A percentile compares a stretch with the other conserved stretches of the same genome.
Evolutionary conservation across 2,113 vertebrate species (phyloP).

Genomic region (Origma solitaria): DNA sequence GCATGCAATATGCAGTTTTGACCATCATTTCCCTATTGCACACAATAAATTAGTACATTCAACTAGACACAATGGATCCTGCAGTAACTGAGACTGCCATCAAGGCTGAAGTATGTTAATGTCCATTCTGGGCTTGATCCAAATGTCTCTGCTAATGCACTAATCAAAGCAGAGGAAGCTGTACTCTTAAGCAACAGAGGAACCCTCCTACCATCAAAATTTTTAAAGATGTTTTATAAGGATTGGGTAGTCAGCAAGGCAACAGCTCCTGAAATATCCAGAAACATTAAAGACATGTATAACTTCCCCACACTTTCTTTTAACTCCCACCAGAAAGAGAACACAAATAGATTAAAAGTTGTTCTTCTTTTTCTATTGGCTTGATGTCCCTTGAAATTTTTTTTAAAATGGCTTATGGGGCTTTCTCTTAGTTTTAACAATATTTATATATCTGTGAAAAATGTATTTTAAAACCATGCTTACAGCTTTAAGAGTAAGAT

Average conservation of each 20-base stretch:
- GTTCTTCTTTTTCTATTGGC: background rate
- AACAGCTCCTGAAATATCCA: background rate
- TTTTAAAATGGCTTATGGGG: background rate
- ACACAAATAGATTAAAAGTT: background rate
- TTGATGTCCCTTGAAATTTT: background rate
- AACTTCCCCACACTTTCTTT: background rate
- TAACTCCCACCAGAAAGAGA: background rate
- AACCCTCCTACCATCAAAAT: background rate
- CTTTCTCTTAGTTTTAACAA: background rate
- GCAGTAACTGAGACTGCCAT: background rate
- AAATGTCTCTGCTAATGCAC: background rate
- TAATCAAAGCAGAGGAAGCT: background rate
- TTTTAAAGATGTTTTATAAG: background rate
- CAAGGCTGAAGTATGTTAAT: background rate
- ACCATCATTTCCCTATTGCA: background rate
- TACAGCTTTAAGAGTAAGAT: conserved; percentile 96
- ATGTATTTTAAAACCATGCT: conserved; percentile 34
- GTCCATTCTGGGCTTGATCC: background rate
- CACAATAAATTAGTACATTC: background rate
- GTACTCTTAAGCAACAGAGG: background rate
- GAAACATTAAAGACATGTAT: background rate
- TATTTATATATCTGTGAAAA: background rate
- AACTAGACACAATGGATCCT: background rate
- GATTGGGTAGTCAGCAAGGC: background rate
- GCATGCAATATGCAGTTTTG: background rate